Evolutionary conservation across 2,113 vertebrate genomes (phyloP).

Genomic region (Hyla sarda): DNA sequence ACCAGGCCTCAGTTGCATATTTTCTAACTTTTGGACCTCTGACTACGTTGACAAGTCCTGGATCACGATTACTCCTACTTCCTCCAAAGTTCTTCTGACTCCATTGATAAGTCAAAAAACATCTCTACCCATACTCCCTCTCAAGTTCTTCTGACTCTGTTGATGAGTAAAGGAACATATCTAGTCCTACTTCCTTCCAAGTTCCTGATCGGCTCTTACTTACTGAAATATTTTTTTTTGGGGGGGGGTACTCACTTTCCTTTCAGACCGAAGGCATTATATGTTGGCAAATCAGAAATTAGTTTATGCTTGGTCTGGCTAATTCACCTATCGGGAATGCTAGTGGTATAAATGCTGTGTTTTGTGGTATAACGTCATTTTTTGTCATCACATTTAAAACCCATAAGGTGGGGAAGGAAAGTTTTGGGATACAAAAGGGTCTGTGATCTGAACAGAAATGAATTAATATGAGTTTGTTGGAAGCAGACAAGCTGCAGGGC

Average conservation of each 20-base stretch:
- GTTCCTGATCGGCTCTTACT: no score
- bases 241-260: no score
- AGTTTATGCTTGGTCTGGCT: background rate
- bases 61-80: no score
- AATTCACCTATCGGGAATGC: background rate
- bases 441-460: background rate
- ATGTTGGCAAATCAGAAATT: background rate
- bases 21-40: background rate
- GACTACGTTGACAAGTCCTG: no score
- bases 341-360: background rate
- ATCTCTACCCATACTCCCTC: background rate
- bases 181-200: no score
- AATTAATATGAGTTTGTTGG: background rate
- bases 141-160: background rate
- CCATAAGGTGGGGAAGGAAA: background rate
- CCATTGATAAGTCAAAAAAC: no score
- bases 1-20: no score
- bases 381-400: background rate
- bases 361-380: background rate
- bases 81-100: no score
- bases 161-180: no score
- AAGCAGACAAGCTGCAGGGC: conserved; percentile 33
- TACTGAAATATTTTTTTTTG: no score
- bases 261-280: background rate
- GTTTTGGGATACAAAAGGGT: background rate